phyloP scores from a whole-genome alignment of 1,140 invertebrate species.

The Agrilus planipennis region DNA sequence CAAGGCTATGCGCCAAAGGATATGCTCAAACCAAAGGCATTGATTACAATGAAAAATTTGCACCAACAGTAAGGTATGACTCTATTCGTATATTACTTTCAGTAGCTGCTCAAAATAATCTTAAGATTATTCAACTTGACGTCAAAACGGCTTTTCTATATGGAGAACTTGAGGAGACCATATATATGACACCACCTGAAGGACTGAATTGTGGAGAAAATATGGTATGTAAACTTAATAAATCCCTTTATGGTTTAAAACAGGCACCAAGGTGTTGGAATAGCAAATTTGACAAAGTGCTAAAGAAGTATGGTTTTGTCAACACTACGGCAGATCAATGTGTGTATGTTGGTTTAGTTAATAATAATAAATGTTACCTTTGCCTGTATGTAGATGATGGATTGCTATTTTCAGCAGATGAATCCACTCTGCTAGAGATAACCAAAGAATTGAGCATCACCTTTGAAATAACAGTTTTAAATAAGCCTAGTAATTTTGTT shows the following conservation, averaged over 20 bases:
- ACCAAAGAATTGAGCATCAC: slow-evolving; percentile 4
- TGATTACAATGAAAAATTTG: no score
- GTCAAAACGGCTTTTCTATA: no score
- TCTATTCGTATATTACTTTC: no score
- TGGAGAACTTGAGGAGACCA: no score
- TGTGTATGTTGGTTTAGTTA: slow-evolving; percentile 13
- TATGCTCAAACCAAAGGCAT: no score
- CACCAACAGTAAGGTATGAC: no score
- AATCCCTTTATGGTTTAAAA: slow-evolving; percentile 10
- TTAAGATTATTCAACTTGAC: no score
- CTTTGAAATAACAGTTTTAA: slow-evolving; percentile 12
- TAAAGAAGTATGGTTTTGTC: slow-evolving; percentile 7
- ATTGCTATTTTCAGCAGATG: slow-evolving; percentile 1
- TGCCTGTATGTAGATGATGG: slow-evolving; percentile 5
- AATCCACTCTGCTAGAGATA: neutral
- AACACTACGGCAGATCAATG: slow-evolving; percentile 1
- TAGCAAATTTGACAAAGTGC: slow-evolving; percentile 11
- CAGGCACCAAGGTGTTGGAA: slow-evolving; percentile 17
- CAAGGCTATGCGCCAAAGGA: no score
- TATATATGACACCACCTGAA: no score
- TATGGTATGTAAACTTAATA: slow-evolving; percentile 7
- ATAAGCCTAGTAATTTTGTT: slow-evolving; percentile 8
- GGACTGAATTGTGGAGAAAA: no score
- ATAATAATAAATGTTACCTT: neutral
- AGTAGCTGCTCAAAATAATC: no score